Conservation (phyloP, 2,888 invertebrate genomes). For the Lordiphosa fenestrarum region DNA sequence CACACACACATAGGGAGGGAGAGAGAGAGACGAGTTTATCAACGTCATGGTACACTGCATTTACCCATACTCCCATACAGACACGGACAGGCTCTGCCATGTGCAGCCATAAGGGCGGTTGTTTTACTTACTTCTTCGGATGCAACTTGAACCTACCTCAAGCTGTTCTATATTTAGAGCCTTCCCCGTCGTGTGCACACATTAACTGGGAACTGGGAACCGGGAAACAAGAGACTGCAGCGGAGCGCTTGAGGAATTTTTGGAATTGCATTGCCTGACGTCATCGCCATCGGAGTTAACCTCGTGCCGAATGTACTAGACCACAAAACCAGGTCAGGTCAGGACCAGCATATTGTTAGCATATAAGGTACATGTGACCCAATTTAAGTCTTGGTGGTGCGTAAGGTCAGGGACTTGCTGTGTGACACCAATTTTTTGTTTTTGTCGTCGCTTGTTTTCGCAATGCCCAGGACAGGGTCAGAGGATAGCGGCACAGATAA, state of each 20-base stretch:
- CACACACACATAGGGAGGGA: slow-evolving; percentile 6
- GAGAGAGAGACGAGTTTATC: slow-evolving; percentile 32
- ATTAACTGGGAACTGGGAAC: slow-evolving; percentile 5
- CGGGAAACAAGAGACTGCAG: slow-evolving; percentile 1
- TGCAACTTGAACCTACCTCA: slow-evolving; percentile 65
- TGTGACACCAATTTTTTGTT: slow-evolving; percentile 22
- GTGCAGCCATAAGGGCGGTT: slow-evolving; percentile 21
- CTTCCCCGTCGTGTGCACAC: slow-evolving; percentile 24
- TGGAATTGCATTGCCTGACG: slow-evolving; percentile 23
- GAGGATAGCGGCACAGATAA: too few species aligned
- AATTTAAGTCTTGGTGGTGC: slow-evolving; percentile 16
- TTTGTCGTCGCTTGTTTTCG: slow-evolving; percentile 6
- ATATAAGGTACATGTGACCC: slow-evolving; percentile 30
- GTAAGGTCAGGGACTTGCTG: slow-evolving; percentile 30
- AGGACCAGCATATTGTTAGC: slow-evolving; percentile 22
- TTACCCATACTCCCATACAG: slow-evolving; percentile 23
- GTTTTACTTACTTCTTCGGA: slow-evolving; percentile 15
- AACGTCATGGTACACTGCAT: slow-evolving; percentile 55
- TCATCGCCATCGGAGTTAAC: slow-evolving; percentile 30
- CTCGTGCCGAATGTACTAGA: slow-evolving; percentile 26
- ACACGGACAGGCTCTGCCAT: slow-evolving; percentile 13
- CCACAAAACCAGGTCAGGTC: slow-evolving; percentile 35
- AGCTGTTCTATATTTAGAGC: slow-evolving; percentile 70
- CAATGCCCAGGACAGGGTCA: slow-evolving; percentile 4
- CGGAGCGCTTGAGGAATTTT: slow-evolving; percentile 6